phyloP scores from a whole-genome alignment of 2,113 vertebrate genomes.

The Epinephelus cyanopodus region DNA sequence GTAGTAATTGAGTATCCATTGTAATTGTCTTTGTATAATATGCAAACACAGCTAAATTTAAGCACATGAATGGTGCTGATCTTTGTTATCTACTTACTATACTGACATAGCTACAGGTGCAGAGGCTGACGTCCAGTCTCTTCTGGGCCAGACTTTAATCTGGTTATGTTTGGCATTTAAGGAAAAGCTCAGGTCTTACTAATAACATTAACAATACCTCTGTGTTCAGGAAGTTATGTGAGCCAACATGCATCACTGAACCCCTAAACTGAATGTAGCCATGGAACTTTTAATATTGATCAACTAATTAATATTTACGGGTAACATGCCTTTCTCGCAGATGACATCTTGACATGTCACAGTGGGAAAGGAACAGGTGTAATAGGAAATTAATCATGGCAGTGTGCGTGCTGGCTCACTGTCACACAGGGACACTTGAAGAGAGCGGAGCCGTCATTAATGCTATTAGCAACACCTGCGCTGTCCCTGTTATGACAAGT shows the following conservation, averaged over 20 bases:
- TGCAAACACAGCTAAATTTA: not conserved
- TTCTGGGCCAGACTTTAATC: not conserved
- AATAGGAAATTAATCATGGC: not conserved
- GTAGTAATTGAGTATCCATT: conserved; percentile 62
- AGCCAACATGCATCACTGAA: not conserved
- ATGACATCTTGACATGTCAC: not conserved
- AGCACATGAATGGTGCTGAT: not conserved
- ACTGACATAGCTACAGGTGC: not conserved
- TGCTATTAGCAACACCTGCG: not conserved
- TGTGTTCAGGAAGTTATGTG: not conserved
- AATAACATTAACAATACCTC: not conserved
- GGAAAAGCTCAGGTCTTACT: too few species aligned
- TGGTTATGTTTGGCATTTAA: not conserved
- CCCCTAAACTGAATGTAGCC: not conserved
- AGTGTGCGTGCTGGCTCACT: not conserved
- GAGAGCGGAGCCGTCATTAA: not conserved
- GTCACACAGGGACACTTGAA: not conserved
- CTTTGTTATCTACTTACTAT: not conserved
- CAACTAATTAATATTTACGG: too few species aligned
- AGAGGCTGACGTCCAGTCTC: not conserved
- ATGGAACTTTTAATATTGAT: not conserved
- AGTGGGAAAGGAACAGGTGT: not conserved
- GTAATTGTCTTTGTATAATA: conserved; percentile 8
- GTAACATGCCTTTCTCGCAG: not conserved
- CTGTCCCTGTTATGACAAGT: too few species aligned